phyloP scores from a whole-genome alignment of 2,888 invertebrate species.

The Acleris sparsana region DNA sequence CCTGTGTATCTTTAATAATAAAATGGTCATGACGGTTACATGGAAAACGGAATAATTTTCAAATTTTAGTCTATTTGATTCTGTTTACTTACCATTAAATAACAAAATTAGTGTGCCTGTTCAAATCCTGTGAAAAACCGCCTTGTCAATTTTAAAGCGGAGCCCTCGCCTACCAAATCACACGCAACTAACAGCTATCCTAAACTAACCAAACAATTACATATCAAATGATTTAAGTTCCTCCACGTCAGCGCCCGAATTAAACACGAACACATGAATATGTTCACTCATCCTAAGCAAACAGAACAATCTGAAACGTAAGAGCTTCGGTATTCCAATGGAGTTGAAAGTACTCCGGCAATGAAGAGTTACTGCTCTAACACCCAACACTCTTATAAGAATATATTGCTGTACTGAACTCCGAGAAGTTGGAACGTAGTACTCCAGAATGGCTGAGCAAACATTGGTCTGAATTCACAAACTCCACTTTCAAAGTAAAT shows the following conservation, averaged over 20 bases:
- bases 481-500: conserved; percentile 25
- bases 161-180: conserved; percentile 7
- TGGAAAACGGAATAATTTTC: no score
- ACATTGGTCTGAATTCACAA: conserved; percentile 20
- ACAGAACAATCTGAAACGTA: conserved; percentile 36
- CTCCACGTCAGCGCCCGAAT: conserved; percentile 23
- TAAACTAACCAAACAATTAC: conserved; percentile 24
- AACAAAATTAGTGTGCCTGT: no score
- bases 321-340: conserved; percentile 53
- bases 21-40: no score
- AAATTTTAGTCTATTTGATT: no score
- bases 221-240: conserved; percentile 23
- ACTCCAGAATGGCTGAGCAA: conserved; percentile 27
- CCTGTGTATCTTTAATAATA: no score
- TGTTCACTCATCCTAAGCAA: conserved; percentile 26
- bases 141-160: neutral
- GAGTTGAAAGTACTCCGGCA: conserved; percentile 49
- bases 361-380: conserved; percentile 68
- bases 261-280: conserved; percentile 31
- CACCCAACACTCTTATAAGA: conserved; percentile 67
- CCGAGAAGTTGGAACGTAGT: conserved; percentile 38
- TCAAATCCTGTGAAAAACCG: neutral
- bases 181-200: conserved; percentile 17
- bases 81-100: no score
- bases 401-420: conserved; percentile 66